Evolutionary conservation across 2,113 vertebrate species (phyloP), one percentile per base, ranked within the genome.

Genomic region (Genyomyrus donnyi): DNA sequence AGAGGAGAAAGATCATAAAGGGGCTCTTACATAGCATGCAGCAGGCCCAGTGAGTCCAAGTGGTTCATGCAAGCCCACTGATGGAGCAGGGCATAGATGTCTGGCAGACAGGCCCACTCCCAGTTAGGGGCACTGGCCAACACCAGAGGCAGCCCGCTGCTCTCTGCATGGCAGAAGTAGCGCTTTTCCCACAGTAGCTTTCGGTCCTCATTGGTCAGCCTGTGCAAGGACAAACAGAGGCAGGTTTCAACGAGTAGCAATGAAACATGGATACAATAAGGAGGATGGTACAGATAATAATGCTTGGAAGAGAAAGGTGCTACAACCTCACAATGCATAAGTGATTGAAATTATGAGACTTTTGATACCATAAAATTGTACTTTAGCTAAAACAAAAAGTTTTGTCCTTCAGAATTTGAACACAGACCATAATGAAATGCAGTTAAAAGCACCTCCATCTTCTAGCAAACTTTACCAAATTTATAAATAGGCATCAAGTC

Each of bases 41-140:
- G 96, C 77, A 99, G 97, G 6, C 98, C 98, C 91, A 99, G 95
- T 31, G 98, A 97, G 5, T 98, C 98, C 94, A 98, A 97, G 94
- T 98, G 98, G 92, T 96, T 96, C 93, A 97, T 97, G 92, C 94
- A 96, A 5, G 93, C 94, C 98, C 98, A 99, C 93, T 99, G 98
- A 56, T 94, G 92, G 91, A 99, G 96, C 90, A 99, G 96, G 21
- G 96, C 97, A 4, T 99, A 99, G 95, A 98, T 98, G 90, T 99
- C 97, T 0, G 98, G 98, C 91, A 99, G 96, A 89, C 98, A 98
- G 19, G 97, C 96, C 98, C 98, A 99, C 93, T 99, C 96, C 98
- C 98, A 99, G 93, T 97, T 97, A 93, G 98, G 98, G 9, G 98
- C 97, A 1, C 98, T 99, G 92, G 97, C 97, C 24, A 99, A 96